Percentiles rank a stretch among this genome's conserved stretches.
Conservation (phyloP, 1,140 invertebrate genomes). For the Sipha flava region DNA sequence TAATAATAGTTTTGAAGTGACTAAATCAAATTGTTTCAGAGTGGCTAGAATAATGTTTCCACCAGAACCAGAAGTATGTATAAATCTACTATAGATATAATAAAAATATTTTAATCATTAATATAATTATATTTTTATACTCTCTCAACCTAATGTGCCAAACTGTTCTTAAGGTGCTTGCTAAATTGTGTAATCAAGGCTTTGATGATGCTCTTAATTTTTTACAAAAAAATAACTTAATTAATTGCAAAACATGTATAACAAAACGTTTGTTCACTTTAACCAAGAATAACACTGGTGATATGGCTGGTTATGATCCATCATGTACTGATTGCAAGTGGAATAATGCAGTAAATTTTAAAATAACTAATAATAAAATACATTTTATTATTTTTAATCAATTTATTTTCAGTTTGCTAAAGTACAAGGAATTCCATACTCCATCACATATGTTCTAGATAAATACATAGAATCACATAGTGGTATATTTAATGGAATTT, state of each 20-base stretch:
- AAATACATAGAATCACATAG: conserved; percentile 87
- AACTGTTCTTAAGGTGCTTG: conserved; percentile 50
- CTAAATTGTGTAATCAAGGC: conserved; percentile 94
- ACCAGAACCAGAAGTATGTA: conserved; percentile 73
- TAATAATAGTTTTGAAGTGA: conserved; percentile 91
- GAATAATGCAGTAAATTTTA: conserved; percentile 44
- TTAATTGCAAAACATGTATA: conserved; percentile 74
- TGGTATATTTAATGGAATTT: conserved; percentile 80
- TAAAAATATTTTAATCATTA: background rate
- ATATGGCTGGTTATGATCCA: conserved; percentile 65
- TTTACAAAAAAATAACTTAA: conserved; percentile 82
- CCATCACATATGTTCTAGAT: conserved; percentile 76
- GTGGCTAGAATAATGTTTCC: conserved; percentile 88
- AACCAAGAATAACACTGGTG: conserved; percentile 47
- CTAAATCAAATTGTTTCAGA: conserved; percentile 84
- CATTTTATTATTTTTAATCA: background rate
- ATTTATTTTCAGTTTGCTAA: conserved; percentile 61
- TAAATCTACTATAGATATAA: background rate
- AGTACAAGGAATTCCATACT: conserved; percentile 75
- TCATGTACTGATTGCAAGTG: conserved; percentile 74
- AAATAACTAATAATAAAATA: background rate
- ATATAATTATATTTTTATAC: background rate
- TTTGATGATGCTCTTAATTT: conserved; percentile 93
- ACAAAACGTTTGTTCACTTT: conserved; percentile 72
- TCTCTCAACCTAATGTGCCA: background rate